Conservation (phyloP, 1,140 invertebrate species). For the Drosophila sp. region DNA sequence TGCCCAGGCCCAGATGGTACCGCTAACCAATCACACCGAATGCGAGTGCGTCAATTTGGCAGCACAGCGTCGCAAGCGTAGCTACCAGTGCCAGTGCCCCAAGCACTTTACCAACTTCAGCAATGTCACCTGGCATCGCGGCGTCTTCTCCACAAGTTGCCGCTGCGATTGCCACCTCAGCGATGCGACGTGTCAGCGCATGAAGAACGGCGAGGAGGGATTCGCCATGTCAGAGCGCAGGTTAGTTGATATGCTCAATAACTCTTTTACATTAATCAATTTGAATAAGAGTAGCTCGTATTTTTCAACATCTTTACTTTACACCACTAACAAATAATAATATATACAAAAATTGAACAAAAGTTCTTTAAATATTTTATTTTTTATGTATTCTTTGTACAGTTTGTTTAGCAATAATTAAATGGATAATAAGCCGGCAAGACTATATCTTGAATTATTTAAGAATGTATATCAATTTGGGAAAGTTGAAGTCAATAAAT, state of each 20-base stretch:
- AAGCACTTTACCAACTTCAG: conserved; percentile 69
- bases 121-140: conserved; percentile 23
- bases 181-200: conserved; percentile 66
- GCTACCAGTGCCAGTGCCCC: conserved; percentile 65
- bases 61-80: conserved; percentile 61
- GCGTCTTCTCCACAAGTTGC: conserved; percentile 37
- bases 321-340: too few relatives aligned
- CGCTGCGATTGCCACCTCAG: conserved; percentile 75
- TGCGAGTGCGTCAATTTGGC: conserved; percentile 62
- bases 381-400: too few relatives aligned
- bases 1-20: conserved; percentile 10
- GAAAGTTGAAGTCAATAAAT: too few relatives aligned
- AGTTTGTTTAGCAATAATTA: too few relatives aligned
- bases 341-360: too few relatives aligned
- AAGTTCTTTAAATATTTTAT: too few relatives aligned
- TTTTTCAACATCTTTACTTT: too few relatives aligned
- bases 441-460: too few relatives aligned
- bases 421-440: too few relatives aligned
- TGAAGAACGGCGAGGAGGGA: conserved; percentile 78
- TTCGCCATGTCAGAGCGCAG: conserved; percentile 73
- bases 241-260: conserved; percentile 52
- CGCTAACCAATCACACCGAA: conserved; percentile 71
- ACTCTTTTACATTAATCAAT: too few relatives aligned
- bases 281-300: too few relatives aligned
- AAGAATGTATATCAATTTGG: too few relatives aligned